Percentiles rank a stretch among this genome's conserved stretches.
These are phyloP conservation scores for Arremon aurantiirostris DNA, from an alignment of 2,797 vertebrate genomes.

Conservation along the genomic window DNA sequence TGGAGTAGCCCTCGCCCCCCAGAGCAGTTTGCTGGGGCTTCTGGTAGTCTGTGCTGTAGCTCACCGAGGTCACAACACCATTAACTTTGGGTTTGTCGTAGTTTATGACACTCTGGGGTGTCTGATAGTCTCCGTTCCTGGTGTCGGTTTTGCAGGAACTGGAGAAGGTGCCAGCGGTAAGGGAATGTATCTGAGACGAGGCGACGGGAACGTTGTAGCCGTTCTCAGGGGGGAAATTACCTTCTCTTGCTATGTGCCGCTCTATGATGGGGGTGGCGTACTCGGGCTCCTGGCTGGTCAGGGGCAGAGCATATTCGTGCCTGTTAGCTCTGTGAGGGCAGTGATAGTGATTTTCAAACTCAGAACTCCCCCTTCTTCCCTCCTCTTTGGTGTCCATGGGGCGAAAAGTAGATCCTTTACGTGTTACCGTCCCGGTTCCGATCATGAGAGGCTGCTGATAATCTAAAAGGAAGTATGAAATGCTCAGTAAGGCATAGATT, in stretches of 20 bases:
- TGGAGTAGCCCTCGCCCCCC: slow-evolving; percentile 71
- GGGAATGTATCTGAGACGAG: slow-evolving; percentile 74
- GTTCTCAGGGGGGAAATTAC: slow-evolving; percentile 68
- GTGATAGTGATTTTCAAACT: slow-evolving; percentile 76
- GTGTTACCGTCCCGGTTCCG: slow-evolving; percentile 79
- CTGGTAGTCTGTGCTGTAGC: slow-evolving; percentile 62
- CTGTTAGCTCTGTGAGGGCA: slow-evolving; percentile 72
- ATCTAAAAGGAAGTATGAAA: slow-evolving; percentile 68
- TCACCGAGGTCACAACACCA: slow-evolving; percentile 16
- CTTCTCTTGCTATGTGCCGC: slow-evolving; percentile 72
- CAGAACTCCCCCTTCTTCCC: slow-evolving; percentile 37
- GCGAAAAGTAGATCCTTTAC: slow-evolving; percentile 87
- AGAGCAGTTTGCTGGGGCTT: slow-evolving; percentile 62
- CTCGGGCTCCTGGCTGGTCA: slow-evolving; percentile 81
- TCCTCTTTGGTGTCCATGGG: slow-evolving; percentile 80
- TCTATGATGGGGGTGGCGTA: slow-evolving; percentile 88
- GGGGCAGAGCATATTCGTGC: slow-evolving; percentile 83
- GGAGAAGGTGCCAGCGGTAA: slow-evolving; percentile 60
- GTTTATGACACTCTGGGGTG: slow-evolving; percentile 72
- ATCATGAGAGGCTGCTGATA: slow-evolving; percentile 86
- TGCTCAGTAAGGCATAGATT: neutral
- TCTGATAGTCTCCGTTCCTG: slow-evolving; percentile 70
- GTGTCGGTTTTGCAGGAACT: slow-evolving; percentile 23
- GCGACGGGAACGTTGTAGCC: slow-evolving; percentile 76
- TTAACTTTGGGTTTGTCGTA: slow-evolving; percentile 80